A percentile compares a stretch with the other conserved stretches of the same genome.
Evolutionary conservation across 2,888 invertebrate species (phyloP).

Genomic region (Hoplodrina blanda): DNA sequence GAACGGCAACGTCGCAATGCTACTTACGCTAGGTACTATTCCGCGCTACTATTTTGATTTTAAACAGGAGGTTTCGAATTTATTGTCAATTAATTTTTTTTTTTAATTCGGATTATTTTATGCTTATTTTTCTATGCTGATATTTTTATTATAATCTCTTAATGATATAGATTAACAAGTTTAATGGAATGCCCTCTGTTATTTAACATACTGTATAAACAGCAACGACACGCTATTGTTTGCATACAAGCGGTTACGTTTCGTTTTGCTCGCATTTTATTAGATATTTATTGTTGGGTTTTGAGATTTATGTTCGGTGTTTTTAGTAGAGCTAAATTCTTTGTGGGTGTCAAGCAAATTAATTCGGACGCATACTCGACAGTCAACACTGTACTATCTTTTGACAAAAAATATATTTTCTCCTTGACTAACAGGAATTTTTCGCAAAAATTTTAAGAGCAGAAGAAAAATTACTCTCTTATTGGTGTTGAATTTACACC

Average conservation of each 20-base stretch:
- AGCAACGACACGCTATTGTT: slow-evolving; percentile 51
- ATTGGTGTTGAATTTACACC: too few species aligned
- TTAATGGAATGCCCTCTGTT: too few species aligned
- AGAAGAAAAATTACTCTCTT: neutral
- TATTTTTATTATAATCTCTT: too few species aligned
- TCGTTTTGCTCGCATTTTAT: slow-evolving; percentile 18
- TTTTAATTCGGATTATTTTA: too few species aligned
- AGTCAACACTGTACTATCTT: neutral
- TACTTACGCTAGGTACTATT: too few species aligned
- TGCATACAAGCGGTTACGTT: slow-evolving; percentile 31
- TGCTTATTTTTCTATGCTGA: too few species aligned
- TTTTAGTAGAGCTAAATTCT: slow-evolving; percentile 26
- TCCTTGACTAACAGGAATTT: neutral
- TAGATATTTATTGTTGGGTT: slow-evolving; percentile 21
- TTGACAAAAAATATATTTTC: neutral
- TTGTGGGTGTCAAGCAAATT: slow-evolving; percentile 27
- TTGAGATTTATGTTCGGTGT: slow-evolving; percentile 27
- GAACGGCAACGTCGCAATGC: too few species aligned
- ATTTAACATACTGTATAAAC: too few species aligned
- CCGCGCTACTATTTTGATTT: too few species aligned
- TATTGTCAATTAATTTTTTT: too few species aligned
- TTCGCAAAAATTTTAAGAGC: neutral
- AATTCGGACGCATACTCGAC: slow-evolving; percentile 8
- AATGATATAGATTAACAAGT: too few species aligned
- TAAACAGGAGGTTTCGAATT: too few species aligned